Evolutionary conservation across 64 coral and sea anemone genomes (phyloP), one percentile per base, ranked within the genome.

Genomic region (Montipora foliosa): DNA sequence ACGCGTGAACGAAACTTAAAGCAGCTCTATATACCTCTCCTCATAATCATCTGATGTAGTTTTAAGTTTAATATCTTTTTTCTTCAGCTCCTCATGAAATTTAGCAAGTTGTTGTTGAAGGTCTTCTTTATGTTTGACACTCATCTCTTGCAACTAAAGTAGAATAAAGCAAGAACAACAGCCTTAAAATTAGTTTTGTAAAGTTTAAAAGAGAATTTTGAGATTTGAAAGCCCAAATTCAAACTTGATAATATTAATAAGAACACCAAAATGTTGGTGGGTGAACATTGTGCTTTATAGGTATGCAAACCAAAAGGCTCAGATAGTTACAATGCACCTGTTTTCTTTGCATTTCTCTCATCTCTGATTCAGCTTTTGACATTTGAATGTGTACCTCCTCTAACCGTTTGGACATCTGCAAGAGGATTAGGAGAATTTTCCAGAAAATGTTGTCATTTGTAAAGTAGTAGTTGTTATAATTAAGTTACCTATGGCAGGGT

Each of bases 21-120:
- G 11, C 6, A 8, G 53, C 11, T 71, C 16, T 7, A 11, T 10
- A 45, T 90, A 96, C 96, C 93, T 97, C 57, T 97, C 93, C 79
- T 97, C 96, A 75, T 88, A 97, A 79, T 97, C 96, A 88, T 79
- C 44, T 50, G 89, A 59, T 15, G 89, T 80, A n/a, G 96, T 87
- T 91, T 97, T 97, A 21, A 95, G 62, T 82, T 80, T 97, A 14
- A 80, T 21, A 8, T 98, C 96, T 50, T 98, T 98, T 75, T 92
- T 95, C 78, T 84, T 94, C 4, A 98, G 59, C 71, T 96, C 95
- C 91, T 96, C 92, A 67, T 97, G 96, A 50, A 97, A 97, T 46
- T 88, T 95, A n/a, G 75, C 87, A 51, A 97, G 67, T 60, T 97
- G 96, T 60, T 97, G 96, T 20, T 89, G 76, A 24, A 97, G 78